Conservation (phyloP, 2,888 invertebrate genomes). For the Hemistola chrysoprasaria region DNA sequence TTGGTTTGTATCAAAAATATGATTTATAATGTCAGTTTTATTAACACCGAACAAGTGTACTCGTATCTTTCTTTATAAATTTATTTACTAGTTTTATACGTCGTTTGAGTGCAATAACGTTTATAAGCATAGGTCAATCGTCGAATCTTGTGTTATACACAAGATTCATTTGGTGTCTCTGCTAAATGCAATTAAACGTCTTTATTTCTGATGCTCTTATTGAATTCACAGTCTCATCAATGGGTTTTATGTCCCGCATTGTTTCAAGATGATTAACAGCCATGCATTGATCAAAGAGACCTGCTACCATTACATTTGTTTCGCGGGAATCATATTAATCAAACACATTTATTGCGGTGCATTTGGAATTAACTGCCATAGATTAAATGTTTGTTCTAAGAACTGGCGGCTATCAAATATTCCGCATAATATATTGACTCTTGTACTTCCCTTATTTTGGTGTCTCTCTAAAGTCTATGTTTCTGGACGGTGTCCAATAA, state of each 20-base stretch:
- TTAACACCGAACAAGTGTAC: constrained; percentile 9
- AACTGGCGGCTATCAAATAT: constrained; percentile 75
- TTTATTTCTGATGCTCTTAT: constrained; percentile 42
- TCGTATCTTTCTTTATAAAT: too few species aligned
- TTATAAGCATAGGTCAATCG: too few species aligned
- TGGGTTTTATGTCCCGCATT: constrained; percentile 45
- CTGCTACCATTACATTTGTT: constrained; percentile 66
- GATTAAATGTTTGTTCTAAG: constrained; percentile 70
- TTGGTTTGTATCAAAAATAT: constrained; percentile 40
- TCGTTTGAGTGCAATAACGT: constrained; percentile 24
- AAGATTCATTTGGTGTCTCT: too few species aligned
- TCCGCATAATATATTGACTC: constrained; percentile 69
- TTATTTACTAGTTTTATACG: constrained; percentile 32
- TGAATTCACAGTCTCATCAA: constrained; percentile 50
- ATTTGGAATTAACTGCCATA: constrained; percentile 64
- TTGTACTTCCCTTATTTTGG: constrained; percentile 59
- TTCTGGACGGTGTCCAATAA: constrained; percentile 71
- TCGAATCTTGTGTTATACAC: constrained; percentile 13
- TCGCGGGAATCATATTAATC: constrained; percentile 74
- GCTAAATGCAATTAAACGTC: constrained; percentile 16
- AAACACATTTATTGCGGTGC: constrained; percentile 75
- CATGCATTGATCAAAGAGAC: constrained; percentile 63
- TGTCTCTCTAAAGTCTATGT: constrained; percentile 47
- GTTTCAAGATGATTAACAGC: constrained; percentile 61
- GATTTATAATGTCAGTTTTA: constrained; percentile 27